These are phyloP conservation scores for Onthophagus sagittarius DNA, from an alignment of 2,888 invertebrate species.

Conservation along the genomic window DNA sequence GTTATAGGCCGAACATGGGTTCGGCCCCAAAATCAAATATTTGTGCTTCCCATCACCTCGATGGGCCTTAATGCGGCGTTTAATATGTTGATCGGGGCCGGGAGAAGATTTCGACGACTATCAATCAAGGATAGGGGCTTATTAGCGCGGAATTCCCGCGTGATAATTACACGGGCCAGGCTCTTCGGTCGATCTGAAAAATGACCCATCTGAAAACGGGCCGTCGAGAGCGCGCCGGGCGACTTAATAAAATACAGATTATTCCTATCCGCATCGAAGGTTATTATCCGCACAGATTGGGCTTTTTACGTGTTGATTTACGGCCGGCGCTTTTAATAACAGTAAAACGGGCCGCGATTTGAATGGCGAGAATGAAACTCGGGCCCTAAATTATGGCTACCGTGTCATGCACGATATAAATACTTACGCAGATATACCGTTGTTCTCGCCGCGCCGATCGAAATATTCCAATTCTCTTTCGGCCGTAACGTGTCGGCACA, in stretches of 20 bases:
- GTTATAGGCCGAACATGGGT: neutral
- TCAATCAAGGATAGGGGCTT: constrained; percentile 39
- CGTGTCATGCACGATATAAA: neutral
- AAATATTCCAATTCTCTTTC: neutral
- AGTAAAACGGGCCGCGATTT: neutral
- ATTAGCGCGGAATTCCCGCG: constrained; percentile 42
- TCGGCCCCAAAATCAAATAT: constrained; percentile 14
- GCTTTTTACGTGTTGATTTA: constrained; percentile 14
- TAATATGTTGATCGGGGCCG: constrained; percentile 28
- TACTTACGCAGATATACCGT: neutral
- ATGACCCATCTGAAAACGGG: constrained; percentile 32
- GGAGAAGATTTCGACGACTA: constrained; percentile 26
- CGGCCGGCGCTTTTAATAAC: constrained; percentile 5
- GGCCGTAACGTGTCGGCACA: neutral
- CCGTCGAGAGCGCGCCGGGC: constrained; percentile 16
- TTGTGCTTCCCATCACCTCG: constrained; percentile 14
- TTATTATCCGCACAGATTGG: constrained; percentile 4
- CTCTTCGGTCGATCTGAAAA: constrained; percentile 34
- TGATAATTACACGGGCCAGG: constrained; percentile 39
- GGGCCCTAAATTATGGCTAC: neutral
- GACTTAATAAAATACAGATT: constrained; percentile 24
- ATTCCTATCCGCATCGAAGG: constrained; percentile 8
- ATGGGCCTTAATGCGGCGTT: constrained; percentile 25
- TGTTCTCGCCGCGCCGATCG: neutral
- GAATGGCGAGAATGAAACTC: neutral